Conservation (phyloP, 2,797 vertebrate species). For the Periophthalmus magnuspinnatus region DNA sequence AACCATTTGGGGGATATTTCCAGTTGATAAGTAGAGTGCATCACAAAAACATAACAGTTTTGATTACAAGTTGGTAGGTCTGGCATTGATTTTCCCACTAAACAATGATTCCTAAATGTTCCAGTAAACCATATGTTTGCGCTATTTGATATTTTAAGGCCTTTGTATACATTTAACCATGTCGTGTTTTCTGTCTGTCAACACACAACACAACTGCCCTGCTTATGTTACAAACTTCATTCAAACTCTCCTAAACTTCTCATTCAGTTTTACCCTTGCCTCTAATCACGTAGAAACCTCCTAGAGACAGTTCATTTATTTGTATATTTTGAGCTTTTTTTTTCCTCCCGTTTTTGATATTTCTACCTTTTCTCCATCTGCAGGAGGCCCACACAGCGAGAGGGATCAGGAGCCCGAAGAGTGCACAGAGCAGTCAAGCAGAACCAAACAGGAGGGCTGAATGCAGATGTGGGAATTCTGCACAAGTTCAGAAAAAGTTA, state of each 20-base stretch:
- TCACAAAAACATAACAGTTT: background rate
- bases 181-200: background rate
- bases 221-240: background rate
- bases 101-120: background rate
- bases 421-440: conserved; percentile 15
- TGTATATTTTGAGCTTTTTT: background rate
- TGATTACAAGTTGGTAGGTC: background rate
- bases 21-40: background rate
- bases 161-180: background rate
- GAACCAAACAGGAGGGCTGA: background rate
- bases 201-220: background rate
- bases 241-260: background rate
- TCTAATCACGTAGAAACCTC: background rate
- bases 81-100: background rate
- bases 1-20: background rate
- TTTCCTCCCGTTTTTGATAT: background rate
- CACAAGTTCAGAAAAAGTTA: conserved; percentile 4
- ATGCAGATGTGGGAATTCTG: conserved; percentile 15
- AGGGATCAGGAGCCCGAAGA: conserved; percentile 20
- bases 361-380: conserved; percentile 3
- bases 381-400: conserved; percentile 23
- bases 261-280: background rate
- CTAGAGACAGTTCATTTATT: background rate
- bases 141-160: background rate
- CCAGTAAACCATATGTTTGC: background rate